Evolutionary conservation across 1,140 invertebrate species (phyloP), one percentile per base, ranked within the genome.

Genomic region (Drosophila micromelanica): DNA sequence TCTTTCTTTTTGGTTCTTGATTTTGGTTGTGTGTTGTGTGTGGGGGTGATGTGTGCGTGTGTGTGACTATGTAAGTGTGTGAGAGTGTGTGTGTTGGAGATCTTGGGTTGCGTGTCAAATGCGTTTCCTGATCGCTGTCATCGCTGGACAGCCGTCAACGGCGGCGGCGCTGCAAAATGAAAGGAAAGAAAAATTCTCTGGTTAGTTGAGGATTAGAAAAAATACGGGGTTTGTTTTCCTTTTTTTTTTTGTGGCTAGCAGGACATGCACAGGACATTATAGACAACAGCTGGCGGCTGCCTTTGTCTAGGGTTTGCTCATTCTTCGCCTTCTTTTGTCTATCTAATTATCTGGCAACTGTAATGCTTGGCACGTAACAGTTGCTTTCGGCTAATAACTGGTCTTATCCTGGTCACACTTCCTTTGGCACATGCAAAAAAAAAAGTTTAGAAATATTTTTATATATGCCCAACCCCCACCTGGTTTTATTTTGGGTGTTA

Each of bases 71-170:
- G 23, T 63, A 27, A 59, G 52, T 52, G 49, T 35, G 38, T 54
- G 17, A 35, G 27, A 23, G 38, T 61, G 37, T 63, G 60, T 48
- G 17, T 49, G 17, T 45, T 54, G 35, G 54, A 73, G 46, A 45
- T 78, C 71, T 59, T 57, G 60, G 73, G 55, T 40, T 77, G 69
- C 71, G 82, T 87, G 82, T 87, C 82, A 87, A 79, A 87, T 89
- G 70, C 79, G 72, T 65, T 70, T 74, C 68, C 82, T 71, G 78
- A 81, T 86, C 72, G 73, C 78, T 81, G 74, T 82, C 82, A 87
- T 87, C 62, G 68, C 72, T 89, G 72, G 80, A 78, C 79, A 82
- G 79, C 81, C 78, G 48, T 72, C 61, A 80, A 77, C 84, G 79
- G 79, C 82, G 72, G 67, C 67, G 23, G 43, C 46, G 82, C 82